Evolutionary conservation across 1,140 invertebrate genomes (phyloP).

Genomic region (Meloidogyne hapla): DNA sequence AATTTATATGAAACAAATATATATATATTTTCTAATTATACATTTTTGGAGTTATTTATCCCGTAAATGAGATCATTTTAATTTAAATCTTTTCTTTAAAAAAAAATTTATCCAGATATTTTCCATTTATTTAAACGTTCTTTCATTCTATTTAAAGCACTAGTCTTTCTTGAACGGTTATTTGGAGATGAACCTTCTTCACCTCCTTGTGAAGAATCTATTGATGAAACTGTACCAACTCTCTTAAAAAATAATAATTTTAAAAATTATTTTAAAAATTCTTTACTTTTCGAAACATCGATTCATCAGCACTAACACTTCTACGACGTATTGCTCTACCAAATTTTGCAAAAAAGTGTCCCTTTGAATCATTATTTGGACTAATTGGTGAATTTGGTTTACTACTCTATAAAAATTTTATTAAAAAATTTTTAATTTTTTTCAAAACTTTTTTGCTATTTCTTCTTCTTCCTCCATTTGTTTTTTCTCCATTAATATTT

Average conservation of each 20-base stretch:
- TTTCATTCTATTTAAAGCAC: constrained; percentile 11
- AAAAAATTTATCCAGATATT: constrained; percentile 10
- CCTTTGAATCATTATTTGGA: neutral
- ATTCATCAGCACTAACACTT: constrained; percentile 17
- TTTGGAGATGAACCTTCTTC: neutral
- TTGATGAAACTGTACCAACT: constrained; percentile 2
- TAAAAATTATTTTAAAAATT: too few relatives aligned
- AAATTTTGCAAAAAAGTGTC: constrained; percentile 3
- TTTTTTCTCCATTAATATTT: neutral
- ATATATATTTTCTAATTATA: neutral
- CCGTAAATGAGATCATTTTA: neutral
- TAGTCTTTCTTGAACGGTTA: neutral
- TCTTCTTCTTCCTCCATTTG: neutral
- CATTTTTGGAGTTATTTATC: too few relatives aligned
- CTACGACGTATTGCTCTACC: constrained; percentile 15
- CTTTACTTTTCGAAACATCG: neutral
- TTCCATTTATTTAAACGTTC: constrained; percentile 26
- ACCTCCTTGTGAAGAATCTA: constrained; percentile 1
- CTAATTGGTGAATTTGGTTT: neutral
- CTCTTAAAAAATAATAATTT: constrained; percentile 7
- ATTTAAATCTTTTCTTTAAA: neutral
- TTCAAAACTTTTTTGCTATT: neutral
- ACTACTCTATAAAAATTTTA: neutral
- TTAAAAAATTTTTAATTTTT: neutral
- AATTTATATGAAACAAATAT: neutral